phyloP scores from a whole-genome alignment of 1,140 invertebrate genomes.

The Globodera ellingtonae region DNA sequence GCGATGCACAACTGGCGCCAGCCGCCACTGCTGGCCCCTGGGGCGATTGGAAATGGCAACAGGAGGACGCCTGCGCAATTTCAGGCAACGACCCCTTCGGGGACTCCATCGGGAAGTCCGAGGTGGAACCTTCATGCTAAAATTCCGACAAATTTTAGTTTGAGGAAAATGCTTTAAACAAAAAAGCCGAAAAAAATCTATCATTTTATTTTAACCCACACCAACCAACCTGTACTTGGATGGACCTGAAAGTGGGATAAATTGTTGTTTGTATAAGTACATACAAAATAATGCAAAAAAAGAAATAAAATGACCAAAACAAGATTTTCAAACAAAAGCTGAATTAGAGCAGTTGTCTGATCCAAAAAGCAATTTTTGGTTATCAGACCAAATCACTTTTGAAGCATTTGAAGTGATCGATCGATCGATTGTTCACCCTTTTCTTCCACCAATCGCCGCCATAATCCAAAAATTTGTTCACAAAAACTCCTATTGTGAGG shows the following conservation, averaged over 20 bases:
- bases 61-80: not conserved
- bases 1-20: not conserved
- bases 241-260: not conserved
- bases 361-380: no score
- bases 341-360: no score
- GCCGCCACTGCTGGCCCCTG: no score
- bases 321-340: no score
- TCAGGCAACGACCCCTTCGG: conserved; percentile 14
- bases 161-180: not conserved
- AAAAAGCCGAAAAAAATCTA: not conserved
- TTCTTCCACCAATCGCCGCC: no score
- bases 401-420: no score
- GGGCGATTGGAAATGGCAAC: not conserved
- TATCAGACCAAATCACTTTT: no score
- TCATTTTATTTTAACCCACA: not conserved
- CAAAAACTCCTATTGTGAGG: no score
- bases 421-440: no score
- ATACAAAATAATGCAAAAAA: no score
- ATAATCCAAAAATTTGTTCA: no score
- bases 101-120: conserved; percentile 25
- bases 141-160: not conserved
- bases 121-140: conserved; percentile 21
- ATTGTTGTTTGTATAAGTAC: not conserved
- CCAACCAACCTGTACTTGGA: conserved; percentile 15
- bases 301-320: no score